Evolutionary conservation across 2,888 invertebrate species (phyloP), one percentile per base, ranked within the genome.

Genomic region (Drosophila melanosoma): DNA sequence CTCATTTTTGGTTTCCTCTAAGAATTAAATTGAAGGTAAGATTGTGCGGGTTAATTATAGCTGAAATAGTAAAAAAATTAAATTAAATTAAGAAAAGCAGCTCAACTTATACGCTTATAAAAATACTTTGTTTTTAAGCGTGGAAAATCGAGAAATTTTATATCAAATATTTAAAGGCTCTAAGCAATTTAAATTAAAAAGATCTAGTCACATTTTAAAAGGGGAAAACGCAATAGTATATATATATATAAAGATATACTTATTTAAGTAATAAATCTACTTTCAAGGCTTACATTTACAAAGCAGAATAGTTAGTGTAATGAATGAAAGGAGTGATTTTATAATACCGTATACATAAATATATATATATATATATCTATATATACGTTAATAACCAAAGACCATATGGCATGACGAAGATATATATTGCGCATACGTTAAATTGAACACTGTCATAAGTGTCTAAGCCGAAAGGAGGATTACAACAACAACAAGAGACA

Each of bases 371-470:
- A 29, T 29, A 29, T 29, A 29, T 42, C 6, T 26, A 26, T 26
- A 26, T 26, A 29, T 42, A 12, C 6, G 3, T 42, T 12, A 20
- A 42, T 12, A 42, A 6, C 5, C 3, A 11, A 7, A 20, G 20
- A 7, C 36, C 36, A 20, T 42, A 7, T 42, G 11, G 6, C 42
- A 20, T 20, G 3, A 20, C 7, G 20, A 12, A 12, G 42, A 45
- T 12, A 20, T 20, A 12, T 12, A 7, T 60, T 80, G 51, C 52
- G 58, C 51, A 52, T 64, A 83, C 71, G 61, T 32, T 51, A 48
- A 33, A 66, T 56, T 63, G 71, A 32, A 67, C 52, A 42, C 38
- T 54, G 17, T 23, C 53, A 49, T 33, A 57, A 42, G 36, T 26
- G 12, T 6, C 23, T 23, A 15, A 29, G 33, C 6, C 36, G 4